Percentiles rank a stretch among this genome's conserved stretches.
Conservation (phyloP, 1,140 invertebrate species). For the Cephus cinctus region DNA sequence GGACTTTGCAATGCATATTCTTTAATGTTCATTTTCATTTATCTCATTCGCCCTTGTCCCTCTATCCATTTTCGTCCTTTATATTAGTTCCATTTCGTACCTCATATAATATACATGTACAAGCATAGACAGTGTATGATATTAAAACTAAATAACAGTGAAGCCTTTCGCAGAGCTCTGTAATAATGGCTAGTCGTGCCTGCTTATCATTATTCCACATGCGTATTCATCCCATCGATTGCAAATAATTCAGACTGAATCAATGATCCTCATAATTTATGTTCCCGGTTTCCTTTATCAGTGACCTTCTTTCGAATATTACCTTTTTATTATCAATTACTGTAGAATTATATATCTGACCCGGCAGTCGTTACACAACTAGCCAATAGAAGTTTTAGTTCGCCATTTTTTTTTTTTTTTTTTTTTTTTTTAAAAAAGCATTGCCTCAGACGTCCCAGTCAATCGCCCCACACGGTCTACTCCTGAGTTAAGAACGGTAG, state of each 20-base stretch:
- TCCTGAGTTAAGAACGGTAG: background rate
- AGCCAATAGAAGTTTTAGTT: background rate
- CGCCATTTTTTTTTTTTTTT: background rate
- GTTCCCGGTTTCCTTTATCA: too few species aligned
- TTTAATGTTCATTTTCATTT: too few species aligned
- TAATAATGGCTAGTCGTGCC: background rate
- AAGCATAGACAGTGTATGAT: constrained; percentile 21
- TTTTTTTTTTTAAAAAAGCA: background rate
- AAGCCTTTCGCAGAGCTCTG: constrained; percentile 12
- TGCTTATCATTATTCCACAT: background rate
- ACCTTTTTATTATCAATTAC: background rate
- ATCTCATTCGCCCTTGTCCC: too few species aligned
- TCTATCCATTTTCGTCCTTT: constrained; percentile 13
- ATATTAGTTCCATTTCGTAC: constrained; percentile 6
- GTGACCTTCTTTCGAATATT: background rate
- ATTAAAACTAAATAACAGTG: constrained; percentile 36
- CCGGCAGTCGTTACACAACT: background rate
- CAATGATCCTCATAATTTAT: too few species aligned
- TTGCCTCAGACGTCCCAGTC: background rate
- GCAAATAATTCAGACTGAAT: too few species aligned
- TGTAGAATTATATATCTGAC: background rate
- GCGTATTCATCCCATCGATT: too few species aligned
- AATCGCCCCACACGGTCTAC: background rate
- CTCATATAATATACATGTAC: constrained; percentile 19
- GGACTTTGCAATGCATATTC: too few species aligned